These are phyloP conservation scores for Dichetophora obliterata DNA, from an alignment of 2,888 invertebrate species.

Conservation along the genomic window DNA sequence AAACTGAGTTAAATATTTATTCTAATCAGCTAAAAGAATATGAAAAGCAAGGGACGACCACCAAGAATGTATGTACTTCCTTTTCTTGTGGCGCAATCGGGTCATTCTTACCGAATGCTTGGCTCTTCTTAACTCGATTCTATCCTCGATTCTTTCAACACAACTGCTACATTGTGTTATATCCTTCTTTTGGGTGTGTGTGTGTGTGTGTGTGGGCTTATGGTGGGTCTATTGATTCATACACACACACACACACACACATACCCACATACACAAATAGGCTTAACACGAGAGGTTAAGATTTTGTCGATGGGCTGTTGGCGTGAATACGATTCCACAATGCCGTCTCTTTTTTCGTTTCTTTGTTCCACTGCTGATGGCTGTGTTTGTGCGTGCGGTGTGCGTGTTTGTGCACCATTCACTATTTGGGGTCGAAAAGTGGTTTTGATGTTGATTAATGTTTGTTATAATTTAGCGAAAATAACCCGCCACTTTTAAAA, in stretches of 20 bases:
- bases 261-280: not conserved
- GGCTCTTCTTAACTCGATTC: not conserved
- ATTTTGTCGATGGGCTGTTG: not conserved
- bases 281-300: too few relatives aligned
- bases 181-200: not conserved
- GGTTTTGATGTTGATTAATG: constrained; percentile 68
- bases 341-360: not conserved
- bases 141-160: not conserved
- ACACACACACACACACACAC: too few relatives aligned
- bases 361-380: not conserved
- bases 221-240: not conserved
- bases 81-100: not conserved
- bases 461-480: constrained; percentile 67
- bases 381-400: constrained; percentile 32
- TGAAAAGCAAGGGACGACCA: not conserved
- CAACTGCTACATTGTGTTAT: not conserved
- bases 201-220: not conserved
- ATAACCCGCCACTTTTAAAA: constrained; percentile 53
- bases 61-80: not conserved
- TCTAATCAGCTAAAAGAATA: constrained; percentile 10
- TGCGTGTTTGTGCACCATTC: constrained; percentile 50
- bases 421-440: constrained; percentile 60
- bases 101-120: not conserved
- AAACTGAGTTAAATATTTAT: constrained; percentile 29
- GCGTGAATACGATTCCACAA: not conserved